phyloP scores from a whole-genome alignment of 2,797 vertebrate genomes.

The Mionectes olivaceus region DNA sequence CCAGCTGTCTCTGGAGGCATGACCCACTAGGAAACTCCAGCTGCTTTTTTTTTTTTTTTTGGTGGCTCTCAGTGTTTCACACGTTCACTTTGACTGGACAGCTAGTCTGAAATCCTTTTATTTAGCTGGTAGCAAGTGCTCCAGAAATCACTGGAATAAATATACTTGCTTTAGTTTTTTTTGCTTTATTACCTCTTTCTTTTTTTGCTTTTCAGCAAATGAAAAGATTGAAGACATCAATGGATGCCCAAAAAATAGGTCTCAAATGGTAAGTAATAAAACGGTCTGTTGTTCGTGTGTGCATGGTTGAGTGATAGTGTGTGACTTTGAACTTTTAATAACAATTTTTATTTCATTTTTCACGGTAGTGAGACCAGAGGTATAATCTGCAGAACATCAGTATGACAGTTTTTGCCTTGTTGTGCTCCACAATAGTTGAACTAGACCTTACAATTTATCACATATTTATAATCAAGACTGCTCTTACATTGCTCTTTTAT shows the following conservation, averaged over 20 bases:
- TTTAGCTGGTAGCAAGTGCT: constrained; percentile 44
- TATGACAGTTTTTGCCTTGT: not conserved
- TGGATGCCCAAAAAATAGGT: constrained; percentile 94
- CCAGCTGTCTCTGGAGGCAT: constrained; percentile 87
- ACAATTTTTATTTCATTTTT: not conserved
- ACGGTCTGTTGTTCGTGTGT: not conserved
- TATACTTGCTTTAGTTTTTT: not conserved
- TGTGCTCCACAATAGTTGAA: not conserved
- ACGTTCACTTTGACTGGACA: constrained; percentile 47
- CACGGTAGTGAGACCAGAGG: not conserved
- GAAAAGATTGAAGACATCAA: constrained; percentile 99
- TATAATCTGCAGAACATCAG: not conserved
- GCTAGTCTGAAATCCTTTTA: not conserved
- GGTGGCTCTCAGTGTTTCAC: constrained; percentile 65
- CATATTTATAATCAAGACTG: not conserved
- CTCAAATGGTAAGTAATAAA: constrained; percentile 94
- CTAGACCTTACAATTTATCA: not conserved
- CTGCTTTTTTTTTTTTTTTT: constrained; percentile 41
- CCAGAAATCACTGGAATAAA: constrained; percentile 2
- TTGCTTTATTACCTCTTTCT: constrained; percentile 30
- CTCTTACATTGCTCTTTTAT: not conserved
- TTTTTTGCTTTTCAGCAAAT: constrained; percentile 86
- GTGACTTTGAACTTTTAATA: not conserved
- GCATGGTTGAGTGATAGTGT: not conserved
- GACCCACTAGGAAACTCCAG: constrained; percentile 63